Evolutionary conservation across 2,113 vertebrate species (phyloP).

Genomic region (Lagopus leucura): DNA sequence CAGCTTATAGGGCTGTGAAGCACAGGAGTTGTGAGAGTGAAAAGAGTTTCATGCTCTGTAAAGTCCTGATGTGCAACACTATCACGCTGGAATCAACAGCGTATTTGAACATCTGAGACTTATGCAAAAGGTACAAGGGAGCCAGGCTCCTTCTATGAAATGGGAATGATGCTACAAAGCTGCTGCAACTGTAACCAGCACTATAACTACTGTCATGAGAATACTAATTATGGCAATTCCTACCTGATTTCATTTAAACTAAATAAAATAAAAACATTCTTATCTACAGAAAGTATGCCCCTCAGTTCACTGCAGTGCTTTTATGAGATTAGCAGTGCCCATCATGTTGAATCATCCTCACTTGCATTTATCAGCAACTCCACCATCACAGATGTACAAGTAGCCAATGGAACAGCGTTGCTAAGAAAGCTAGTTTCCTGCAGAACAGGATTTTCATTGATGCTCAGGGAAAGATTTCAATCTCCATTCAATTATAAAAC

Average conservation of each 20-base stretch:
- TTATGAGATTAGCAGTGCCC: not conserved
- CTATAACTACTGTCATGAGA: not conserved
- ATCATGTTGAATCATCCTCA: not conserved
- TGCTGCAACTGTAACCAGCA: not conserved
- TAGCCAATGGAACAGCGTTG: not conserved
- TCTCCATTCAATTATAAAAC: not conserved
- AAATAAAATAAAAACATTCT: not conserved
- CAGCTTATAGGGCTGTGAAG: not conserved
- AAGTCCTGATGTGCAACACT: not conserved
- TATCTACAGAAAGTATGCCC: not conserved
- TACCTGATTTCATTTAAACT: not conserved
- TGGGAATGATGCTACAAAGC: not conserved
- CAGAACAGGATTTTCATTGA: not conserved
- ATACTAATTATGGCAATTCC: not conserved
- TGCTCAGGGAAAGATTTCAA: not conserved
- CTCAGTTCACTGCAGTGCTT: not conserved
- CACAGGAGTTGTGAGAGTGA: accelerated
- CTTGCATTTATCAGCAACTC: not conserved
- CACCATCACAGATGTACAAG: accelerated
- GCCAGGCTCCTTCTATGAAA: accelerated
- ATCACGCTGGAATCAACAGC: too few species aligned
- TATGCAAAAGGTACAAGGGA: not conserved
- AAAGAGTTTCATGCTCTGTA: accelerated
- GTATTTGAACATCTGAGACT: not conserved
- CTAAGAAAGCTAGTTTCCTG: not conserved